Evolutionary conservation across 2,113 vertebrate genomes (phyloP).

Genomic region (Lathamus discolor): DNA sequence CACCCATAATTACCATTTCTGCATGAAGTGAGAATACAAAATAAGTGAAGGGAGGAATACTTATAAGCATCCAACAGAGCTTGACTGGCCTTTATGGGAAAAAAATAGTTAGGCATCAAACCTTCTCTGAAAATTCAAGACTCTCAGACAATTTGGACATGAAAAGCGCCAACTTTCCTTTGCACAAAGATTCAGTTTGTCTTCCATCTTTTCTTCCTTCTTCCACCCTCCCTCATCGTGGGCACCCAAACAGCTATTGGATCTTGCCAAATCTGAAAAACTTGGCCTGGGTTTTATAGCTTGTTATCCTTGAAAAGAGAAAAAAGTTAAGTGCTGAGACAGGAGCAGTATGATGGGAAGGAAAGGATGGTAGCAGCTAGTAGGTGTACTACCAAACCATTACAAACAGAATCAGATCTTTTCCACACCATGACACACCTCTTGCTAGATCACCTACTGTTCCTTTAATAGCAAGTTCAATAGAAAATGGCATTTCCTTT

Average conservation of each 20-base stretch:
- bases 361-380: rapidly evolving
- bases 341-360: not conserved
- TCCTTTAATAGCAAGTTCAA: constrained; percentile 2
- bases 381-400: not conserved
- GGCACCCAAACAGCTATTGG: not conserved
- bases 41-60: not conserved
- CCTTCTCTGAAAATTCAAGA: not conserved
- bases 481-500: constrained; percentile 37
- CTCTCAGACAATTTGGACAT: not conserved
- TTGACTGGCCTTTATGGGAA: not conserved
- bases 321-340: not conserved
- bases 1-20: not conserved
- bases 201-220: not conserved
- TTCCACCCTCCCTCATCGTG: not conserved
- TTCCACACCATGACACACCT: not conserved
- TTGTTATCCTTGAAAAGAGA: not conserved
- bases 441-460: constrained; percentile 12
- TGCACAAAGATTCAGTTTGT: not conserved
- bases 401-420: not conserved
- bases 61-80: not conserved
- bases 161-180: not conserved
- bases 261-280: not conserved
- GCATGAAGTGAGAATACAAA: not conserved
- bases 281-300: not conserved
- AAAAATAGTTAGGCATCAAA: not conserved